Evolutionary conservation across 2,113 vertebrate genomes (phyloP).

Genomic region (Arenaria interpres): DNA sequence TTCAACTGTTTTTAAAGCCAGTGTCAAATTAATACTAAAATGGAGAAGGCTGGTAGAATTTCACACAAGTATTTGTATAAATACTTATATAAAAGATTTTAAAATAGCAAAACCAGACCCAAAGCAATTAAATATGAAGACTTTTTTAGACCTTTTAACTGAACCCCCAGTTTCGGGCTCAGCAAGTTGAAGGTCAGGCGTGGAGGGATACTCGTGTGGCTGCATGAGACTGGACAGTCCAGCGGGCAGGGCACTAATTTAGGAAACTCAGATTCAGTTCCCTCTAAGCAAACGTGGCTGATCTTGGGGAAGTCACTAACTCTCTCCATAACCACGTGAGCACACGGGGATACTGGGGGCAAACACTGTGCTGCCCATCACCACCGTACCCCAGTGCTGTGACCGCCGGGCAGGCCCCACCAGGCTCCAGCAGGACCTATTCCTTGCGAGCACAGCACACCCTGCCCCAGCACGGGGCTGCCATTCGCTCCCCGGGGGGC

Average conservation of each 20-base stretch:
- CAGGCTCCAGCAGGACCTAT: background rate
- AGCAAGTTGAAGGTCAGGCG: background rate
- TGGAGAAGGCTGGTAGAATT: background rate
- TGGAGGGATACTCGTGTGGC: background rate
- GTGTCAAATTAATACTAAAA: background rate
- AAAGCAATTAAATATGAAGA: background rate
- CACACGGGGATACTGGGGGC: background rate
- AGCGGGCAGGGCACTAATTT: background rate
- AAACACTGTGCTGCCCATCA: background rate
- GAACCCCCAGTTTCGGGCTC: background rate
- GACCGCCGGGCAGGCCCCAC: background rate
- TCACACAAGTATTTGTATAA: background rate
- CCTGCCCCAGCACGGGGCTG: background rate
- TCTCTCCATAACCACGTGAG: background rate
- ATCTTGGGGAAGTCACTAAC: background rate
- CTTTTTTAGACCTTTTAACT: background rate
- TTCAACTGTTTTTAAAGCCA: constrained; percentile 4
- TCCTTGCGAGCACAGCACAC: background rate
- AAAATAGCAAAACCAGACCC: background rate
- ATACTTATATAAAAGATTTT: background rate
- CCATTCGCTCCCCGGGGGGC: background rate
- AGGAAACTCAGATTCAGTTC: background rate
- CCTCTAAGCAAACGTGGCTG: background rate
- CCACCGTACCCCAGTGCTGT: fast-evolving
- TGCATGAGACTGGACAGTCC: background rate